phyloP scores from a whole-genome alignment of 2,797 vertebrate genomes.

The Cryptoprocta ferox region DNA sequence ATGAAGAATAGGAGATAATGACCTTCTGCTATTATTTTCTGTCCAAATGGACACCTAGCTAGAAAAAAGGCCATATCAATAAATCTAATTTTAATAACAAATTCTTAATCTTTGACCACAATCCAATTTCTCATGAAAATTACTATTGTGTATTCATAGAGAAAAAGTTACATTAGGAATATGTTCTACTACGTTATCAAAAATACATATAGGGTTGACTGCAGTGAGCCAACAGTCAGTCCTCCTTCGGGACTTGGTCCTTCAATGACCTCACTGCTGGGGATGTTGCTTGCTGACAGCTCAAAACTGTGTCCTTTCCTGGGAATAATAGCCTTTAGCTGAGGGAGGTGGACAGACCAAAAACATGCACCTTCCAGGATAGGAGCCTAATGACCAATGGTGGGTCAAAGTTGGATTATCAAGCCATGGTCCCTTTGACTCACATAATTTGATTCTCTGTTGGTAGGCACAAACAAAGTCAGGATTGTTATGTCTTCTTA shows the following conservation, averaged over 20 bases:
- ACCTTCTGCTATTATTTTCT: not conserved
- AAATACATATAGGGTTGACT: rapidly evolving
- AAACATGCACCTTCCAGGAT: not conserved
- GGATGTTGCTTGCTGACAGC: not conserved
- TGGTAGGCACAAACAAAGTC: not conserved
- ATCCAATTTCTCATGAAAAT: not conserved
- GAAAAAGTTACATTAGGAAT: not conserved
- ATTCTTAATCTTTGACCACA: not conserved
- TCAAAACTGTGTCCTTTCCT: not conserved
- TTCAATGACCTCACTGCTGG: not conserved
- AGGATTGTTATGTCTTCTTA: not conserved
- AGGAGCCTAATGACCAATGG: not conserved
- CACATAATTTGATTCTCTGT: not conserved
- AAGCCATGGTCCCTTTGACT: not conserved
- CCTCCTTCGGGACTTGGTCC: not conserved
- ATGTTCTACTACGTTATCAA: not conserved
- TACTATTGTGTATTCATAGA: not conserved
- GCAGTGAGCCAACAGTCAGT: rapidly evolving
- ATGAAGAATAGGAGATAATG: not conserved
- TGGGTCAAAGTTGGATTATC: not conserved
- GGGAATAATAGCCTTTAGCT: not conserved
- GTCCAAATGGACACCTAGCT: not conserved
- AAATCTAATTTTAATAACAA: not conserved
- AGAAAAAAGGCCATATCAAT: not conserved
- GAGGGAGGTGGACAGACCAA: rapidly evolving